Base-by-base conservation (phyloP, 2,888 invertebrate genomes). In the Allygus modestus region DNA sequence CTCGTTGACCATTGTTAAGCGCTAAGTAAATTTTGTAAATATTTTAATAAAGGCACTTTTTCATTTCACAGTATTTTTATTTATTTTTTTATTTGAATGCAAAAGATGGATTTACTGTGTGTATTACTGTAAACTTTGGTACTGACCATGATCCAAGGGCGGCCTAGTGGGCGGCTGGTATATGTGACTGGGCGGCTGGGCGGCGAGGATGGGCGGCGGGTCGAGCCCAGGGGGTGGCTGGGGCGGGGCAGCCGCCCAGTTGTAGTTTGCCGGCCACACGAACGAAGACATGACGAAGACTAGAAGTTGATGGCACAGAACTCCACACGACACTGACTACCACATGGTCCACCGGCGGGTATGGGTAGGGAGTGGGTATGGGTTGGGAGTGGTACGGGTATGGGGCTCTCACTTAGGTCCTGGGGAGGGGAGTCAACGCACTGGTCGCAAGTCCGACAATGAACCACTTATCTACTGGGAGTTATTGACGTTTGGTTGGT, bases 181-280 rank as follows among this genome's bases (percentile, higher is more conserved):
- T 4, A 69, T 9, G 33, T 11, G 15, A n/a, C 12, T 1, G 23
- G 61, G 61, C 2, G 33, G 33, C 69, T 31, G 73, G 41, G 33
- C 41, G 73, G 37, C 23, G 20, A 37, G 41, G 41, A 73, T n/a
- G 41, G 41, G 37, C 2, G 41, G 5, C 41, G 73, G 23, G 26
- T 33, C 23, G n/a, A 23, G 20, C 31, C 69, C 37, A n/a, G 37
- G 26, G n/a, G 73, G 73, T 1, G 73, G 41, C 20, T 73, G 41
- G 17, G 73, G 73, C 9, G 73, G 73, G 1, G 73, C 73, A 1
- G 73, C 37, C 83, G 86, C 87, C 89, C 89, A 88, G 86, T 88
- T 87, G 87, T 88, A 89, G 88, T 89, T 88, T 83, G 87, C 73
- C n/a, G 87, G 87, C 85, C 85, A 87, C 65, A 86, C 87, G 71